Conservation (phyloP, 1,140 invertebrate genomes). For the Euura saliciscinereae region DNA sequence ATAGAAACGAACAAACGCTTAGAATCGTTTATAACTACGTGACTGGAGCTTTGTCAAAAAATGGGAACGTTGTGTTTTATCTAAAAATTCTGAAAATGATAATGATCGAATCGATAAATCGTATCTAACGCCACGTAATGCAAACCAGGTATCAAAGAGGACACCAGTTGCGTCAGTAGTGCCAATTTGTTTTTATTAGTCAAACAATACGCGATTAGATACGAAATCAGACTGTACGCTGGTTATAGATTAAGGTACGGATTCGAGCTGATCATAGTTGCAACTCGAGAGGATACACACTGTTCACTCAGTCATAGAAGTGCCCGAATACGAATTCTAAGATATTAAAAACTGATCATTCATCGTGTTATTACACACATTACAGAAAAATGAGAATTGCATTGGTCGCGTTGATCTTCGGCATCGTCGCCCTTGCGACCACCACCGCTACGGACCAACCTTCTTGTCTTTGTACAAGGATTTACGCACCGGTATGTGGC, state of each 20-base stretch:
- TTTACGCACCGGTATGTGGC: constrained; percentile 53
- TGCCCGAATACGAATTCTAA: no score
- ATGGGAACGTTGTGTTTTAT: background rate
- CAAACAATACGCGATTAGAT: background rate
- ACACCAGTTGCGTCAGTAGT: background rate
- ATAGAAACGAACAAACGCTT: no score
- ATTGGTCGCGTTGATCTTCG: background rate
- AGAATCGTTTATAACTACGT: no score
- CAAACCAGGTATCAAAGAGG: background rate
- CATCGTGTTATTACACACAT: no score
- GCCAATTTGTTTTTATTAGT: background rate
- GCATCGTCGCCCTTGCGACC: background rate
- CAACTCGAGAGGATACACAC: background rate
- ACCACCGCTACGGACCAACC: constrained; percentile 13
- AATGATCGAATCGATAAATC: background rate
- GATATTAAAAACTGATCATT: no score
- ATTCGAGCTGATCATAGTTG: background rate
- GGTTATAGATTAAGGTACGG: background rate
- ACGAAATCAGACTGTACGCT: background rate
- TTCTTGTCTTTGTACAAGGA: constrained; percentile 48
- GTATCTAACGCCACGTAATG: background rate
- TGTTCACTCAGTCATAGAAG: no score
- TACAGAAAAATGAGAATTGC: background rate
- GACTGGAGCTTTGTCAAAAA: no score
- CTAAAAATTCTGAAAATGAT: background rate